Base-by-base conservation (phyloP, 2,888 invertebrate genomes). In the Phortica okadai region DNA sequence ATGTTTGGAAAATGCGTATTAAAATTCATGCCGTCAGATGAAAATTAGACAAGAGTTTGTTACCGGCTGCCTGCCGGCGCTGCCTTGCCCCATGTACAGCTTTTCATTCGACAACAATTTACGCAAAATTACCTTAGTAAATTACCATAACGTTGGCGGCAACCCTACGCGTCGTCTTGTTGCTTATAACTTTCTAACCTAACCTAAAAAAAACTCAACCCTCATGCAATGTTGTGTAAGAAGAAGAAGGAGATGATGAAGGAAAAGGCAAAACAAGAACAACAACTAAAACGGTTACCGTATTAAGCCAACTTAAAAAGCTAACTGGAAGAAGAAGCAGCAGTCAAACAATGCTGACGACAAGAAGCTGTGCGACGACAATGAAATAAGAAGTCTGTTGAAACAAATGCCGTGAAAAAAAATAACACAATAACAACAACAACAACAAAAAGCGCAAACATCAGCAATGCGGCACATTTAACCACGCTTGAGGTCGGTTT, bases 41-140 rank as follows among this genome's bases (percentile, higher is more conserved):
- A 74, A 76, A 80, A 80, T 78, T 78, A 78, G 77, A 77, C 73
- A 77, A 50, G 10, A 56, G 25, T 75, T 76, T 79, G 77, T 76
- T 76, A 74, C 74, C 76, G 33, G 14, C 45, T 54, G 70, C n/a
- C 33, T 33, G 33, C 33, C 33, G 33, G 33, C 33, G 33, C 33
- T 33, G n/a, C 16, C n/a, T 14, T 56, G 66, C 33, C n/a, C 44
- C 70, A 56, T 21, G 10, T 79, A 76, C 76, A 79, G 79, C 80
- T 79, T 81, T 81, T 79, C 78, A 79, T 80, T 82, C 76, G 76
- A 80, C 89, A 88, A 89, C 89, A 89, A 89, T 90, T 89, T 88
- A 82, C 84, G 74, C 85, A 85, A 88, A 89, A 89, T 90, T 88
- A 84, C 89, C 80, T 81, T 84, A 87, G 83, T 89, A 89, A 90